Percentiles rank a stretch among this genome's conserved stretches.
Evolutionary conservation across 2,113 vertebrate genomes (phyloP).

Genomic region (Marmota flaviventris): DNA sequence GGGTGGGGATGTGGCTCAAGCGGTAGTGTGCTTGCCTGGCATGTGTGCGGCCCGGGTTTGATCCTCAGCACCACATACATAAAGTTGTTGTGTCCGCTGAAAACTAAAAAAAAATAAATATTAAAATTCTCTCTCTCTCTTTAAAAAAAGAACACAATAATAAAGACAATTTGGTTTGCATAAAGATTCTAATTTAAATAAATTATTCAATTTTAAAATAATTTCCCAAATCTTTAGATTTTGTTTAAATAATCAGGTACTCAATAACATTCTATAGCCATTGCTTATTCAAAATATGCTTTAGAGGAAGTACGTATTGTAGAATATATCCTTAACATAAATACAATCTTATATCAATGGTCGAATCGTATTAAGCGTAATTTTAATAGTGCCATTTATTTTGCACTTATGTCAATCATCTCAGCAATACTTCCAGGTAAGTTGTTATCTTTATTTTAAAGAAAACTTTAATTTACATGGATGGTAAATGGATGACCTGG

Average conservation of each 20-base stretch:
- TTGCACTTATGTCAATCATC: neutral
- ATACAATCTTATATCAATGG: neutral
- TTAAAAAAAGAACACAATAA: neutral
- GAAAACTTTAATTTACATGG: neutral
- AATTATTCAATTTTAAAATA: conserved; percentile 27
- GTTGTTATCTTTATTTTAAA: neutral
- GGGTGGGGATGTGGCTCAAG: too few relatives aligned
- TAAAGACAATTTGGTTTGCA: neutral
- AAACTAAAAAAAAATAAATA: too few relatives aligned
- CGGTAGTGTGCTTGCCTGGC: too few relatives aligned
- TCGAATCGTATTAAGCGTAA: neutral
- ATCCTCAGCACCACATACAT: too few relatives aligned
- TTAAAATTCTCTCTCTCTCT: too few relatives aligned
- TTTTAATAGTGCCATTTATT: neutral
- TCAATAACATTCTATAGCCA: neutral
- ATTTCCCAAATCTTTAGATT: neutral
- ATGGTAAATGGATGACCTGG: neutral
- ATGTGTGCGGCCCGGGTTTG: too few relatives aligned
- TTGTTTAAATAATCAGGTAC: neutral
- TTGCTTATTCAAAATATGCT: neutral
- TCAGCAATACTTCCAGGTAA: neutral
- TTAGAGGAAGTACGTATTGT: neutral
- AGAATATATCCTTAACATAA: neutral
- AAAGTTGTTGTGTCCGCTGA: too few relatives aligned
- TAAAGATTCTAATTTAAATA: neutral